Conservation (phyloP, 2,797 vertebrate genomes). For the Karalla daura region DNA sequence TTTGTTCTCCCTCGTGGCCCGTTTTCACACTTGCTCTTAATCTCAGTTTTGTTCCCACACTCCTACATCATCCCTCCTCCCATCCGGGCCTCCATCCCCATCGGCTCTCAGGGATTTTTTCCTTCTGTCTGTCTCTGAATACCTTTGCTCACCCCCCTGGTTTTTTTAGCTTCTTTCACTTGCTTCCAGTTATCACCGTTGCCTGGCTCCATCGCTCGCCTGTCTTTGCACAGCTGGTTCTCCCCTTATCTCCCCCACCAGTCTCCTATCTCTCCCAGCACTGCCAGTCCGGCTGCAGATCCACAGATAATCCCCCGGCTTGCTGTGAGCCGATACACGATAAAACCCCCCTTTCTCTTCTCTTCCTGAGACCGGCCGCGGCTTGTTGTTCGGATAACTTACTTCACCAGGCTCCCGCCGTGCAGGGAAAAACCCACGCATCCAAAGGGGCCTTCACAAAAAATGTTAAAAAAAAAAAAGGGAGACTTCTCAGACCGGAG, state of each 20-base stretch:
- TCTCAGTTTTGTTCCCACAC: slow-evolving; percentile 58
- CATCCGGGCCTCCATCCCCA: slow-evolving; percentile 22
- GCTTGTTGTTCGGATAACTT: slow-evolving; percentile 63
- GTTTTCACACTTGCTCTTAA: slow-evolving; percentile 53
- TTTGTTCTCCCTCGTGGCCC: slow-evolving; percentile 53
- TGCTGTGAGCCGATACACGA: slow-evolving; percentile 70
- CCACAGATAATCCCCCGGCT: slow-evolving; percentile 74
- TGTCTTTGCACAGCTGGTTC: slow-evolving; percentile 60
- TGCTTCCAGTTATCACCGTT: slow-evolving; percentile 37
- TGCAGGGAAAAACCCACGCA: slow-evolving; percentile 24
- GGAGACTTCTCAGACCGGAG: slow-evolving; percentile 39
- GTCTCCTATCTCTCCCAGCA: slow-evolving; percentile 68
- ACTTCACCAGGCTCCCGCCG: slow-evolving; percentile 26
- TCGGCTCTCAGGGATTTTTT: slow-evolving; percentile 30
- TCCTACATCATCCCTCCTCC: slow-evolving; percentile 37
- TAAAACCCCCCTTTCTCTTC: slow-evolving; percentile 63
- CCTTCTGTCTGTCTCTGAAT: slow-evolving; percentile 34
- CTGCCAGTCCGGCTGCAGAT: slow-evolving; percentile 71
- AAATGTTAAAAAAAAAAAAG: too few species aligned
- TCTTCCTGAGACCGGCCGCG: slow-evolving; percentile 50
- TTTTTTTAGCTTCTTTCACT: slow-evolving; percentile 22
- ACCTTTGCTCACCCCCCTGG: slow-evolving; percentile 8
- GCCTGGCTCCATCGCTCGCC: slow-evolving; percentile 40
- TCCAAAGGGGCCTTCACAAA: slow-evolving; percentile 45
- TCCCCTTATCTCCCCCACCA: slow-evolving; percentile 71